These are phyloP conservation scores for Rotaria sp. DNA, from an alignment of 2,888 invertebrate species.

Conservation along the genomic window DNA sequence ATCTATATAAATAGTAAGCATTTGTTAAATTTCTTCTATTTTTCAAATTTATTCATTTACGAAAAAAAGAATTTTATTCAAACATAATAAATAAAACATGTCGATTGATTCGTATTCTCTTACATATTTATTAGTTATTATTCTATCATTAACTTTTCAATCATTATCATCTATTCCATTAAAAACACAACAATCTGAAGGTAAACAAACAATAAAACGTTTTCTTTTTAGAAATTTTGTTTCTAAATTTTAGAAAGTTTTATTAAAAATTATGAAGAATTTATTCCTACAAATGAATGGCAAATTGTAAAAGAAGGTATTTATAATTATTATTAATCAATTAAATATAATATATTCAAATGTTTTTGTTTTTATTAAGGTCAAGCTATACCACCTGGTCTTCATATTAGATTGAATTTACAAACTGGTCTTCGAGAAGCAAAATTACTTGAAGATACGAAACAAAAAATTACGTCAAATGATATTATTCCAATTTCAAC, in stretches of 20 bases:
- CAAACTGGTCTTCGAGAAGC: slow-evolving; percentile 69
- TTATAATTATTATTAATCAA: not conserved
- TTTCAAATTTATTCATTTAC: no score
- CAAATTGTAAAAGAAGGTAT: slow-evolving; percentile 42
- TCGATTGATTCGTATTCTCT: not conserved
- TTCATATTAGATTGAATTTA: slow-evolving; percentile 71
- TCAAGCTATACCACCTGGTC: slow-evolving; percentile 66
- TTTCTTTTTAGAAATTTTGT: not conserved
- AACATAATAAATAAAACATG: not conserved
- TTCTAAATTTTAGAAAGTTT: not conserved
- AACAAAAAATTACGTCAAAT: slow-evolving; percentile 42
- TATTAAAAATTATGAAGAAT: slow-evolving; percentile 27
- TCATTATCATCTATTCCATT: not conserved
- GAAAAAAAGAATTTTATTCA: no score
- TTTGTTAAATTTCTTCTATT: no score
- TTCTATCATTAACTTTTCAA: not conserved
- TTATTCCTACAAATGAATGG: slow-evolving; percentile 41
- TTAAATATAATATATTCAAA: not conserved
- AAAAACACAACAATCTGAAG: not conserved
- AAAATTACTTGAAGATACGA: slow-evolving; percentile 62
- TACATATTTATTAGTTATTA: not conserved
- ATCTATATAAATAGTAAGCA: not conserved
- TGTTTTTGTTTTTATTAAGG: slow-evolving; percentile 54
- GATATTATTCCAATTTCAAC: not conserved
- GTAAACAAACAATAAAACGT: not conserved